These are phyloP conservation scores for Whitmania pigra DNA, from an alignment of 1,140 invertebrate species.

Conservation along the genomic window DNA sequence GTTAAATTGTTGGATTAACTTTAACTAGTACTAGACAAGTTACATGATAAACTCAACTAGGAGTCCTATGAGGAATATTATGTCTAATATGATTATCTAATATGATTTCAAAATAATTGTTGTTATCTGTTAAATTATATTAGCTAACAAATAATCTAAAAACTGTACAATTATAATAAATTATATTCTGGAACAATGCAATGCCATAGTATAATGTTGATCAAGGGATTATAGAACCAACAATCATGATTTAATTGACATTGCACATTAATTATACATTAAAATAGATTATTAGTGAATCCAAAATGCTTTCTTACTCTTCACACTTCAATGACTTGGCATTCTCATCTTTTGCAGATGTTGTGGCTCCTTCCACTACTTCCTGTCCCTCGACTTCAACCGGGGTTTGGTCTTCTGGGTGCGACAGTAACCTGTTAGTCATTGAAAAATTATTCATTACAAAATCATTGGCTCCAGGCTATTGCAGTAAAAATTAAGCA, in stretches of 20 bases:
- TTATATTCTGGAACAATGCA: neutral
- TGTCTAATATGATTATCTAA: no score
- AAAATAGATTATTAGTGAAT: conserved; percentile 22
- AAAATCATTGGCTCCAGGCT: neutral
- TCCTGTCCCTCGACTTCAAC: neutral
- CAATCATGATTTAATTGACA: neutral
- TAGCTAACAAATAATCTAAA: no score
- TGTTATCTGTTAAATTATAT: no score
- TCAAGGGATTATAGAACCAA: no score
- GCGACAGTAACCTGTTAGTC: neutral
- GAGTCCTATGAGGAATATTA: neutral
- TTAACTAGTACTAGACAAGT: neutral
- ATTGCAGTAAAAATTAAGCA: neutral
- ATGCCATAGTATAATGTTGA: no score
- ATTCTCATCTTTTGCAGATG: conserved; percentile 27
- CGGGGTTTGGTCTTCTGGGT: neutral
- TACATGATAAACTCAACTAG: neutral
- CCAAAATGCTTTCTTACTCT: conserved; percentile 47
- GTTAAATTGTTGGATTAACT: neutral
- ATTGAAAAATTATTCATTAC: neutral
- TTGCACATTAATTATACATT: conserved; percentile 10
- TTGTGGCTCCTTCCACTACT: conserved; percentile 25
- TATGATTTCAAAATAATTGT: no score
- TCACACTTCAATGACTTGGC: conserved; percentile 81
- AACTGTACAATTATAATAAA: neutral